phyloP scores from a whole-genome alignment of 2,797 vertebrate genomes.

The Anas acuta region DNA sequence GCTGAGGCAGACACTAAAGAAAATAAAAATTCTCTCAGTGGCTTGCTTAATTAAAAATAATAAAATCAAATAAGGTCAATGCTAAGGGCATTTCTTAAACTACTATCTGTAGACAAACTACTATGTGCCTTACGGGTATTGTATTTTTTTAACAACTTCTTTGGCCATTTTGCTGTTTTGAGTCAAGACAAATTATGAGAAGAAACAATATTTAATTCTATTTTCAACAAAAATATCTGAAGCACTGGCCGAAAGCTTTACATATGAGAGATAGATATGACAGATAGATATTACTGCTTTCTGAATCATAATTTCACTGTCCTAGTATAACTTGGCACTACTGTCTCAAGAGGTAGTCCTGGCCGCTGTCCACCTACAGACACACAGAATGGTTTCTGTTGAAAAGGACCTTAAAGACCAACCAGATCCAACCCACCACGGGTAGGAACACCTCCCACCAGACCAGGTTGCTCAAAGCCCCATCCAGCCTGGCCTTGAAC shows the following conservation, averaged over 20 bases:
- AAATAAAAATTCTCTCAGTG: constrained; percentile 26
- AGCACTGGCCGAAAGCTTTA: not conserved
- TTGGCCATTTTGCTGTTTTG: not conserved
- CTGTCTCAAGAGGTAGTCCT: not conserved
- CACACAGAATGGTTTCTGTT: too few relatives aligned
- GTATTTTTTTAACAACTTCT: not conserved
- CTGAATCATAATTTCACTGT: not conserved
- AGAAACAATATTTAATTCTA: not conserved
- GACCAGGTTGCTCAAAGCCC: too few relatives aligned
- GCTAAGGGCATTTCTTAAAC: not conserved
- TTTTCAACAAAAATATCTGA: not conserved
- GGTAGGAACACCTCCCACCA: too few relatives aligned
- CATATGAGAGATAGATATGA: not conserved
- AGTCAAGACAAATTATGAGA: not conserved
- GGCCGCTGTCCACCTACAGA: not conserved
- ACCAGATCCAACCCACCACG: too few relatives aligned
- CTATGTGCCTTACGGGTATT: not conserved
- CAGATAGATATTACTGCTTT: not conserved
- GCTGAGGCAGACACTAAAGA: constrained; percentile 63
- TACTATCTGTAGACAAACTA: not conserved
- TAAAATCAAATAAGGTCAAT: not conserved
- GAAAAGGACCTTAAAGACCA: too few relatives aligned
- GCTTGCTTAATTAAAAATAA: constrained; percentile 10
- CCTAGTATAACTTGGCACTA: not conserved
- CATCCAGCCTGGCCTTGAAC: too few relatives aligned